These are phyloP conservation scores for Drosophila tanythrix DNA, from an alignment of 2,888 invertebrate species.

Conservation along the genomic window DNA sequence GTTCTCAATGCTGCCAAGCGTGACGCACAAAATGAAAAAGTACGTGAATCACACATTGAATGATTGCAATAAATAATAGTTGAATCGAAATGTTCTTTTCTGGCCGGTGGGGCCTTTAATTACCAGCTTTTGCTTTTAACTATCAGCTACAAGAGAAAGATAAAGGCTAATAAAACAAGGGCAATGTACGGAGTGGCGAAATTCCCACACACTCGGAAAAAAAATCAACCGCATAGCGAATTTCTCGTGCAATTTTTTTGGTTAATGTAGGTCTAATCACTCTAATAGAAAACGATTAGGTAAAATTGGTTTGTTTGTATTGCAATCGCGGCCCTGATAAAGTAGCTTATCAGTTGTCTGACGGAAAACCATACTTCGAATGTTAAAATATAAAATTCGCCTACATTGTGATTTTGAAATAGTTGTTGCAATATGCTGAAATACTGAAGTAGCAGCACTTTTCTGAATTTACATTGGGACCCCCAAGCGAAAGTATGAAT, in stretches of 20 bases:
- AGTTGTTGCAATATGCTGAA: constrained; percentile 12
- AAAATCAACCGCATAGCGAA: not conserved
- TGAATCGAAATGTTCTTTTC: not conserved
- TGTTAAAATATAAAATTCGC: not conserved
- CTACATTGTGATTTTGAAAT: constrained; percentile 7
- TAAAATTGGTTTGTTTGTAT: not conserved
- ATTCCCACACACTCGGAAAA: not conserved
- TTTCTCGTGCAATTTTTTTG: not conserved
- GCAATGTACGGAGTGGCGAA: not conserved
- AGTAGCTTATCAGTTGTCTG: not conserved
- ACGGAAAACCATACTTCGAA: not conserved
- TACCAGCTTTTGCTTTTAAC: no score
- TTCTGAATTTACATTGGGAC: constrained; percentile 19
- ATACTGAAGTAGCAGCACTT: constrained; percentile 2
- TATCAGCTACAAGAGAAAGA: no score
- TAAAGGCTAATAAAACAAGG: no score
- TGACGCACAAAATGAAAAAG: not conserved
- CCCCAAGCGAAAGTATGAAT: not conserved
- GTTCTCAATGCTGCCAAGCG: not conserved
- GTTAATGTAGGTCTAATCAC: not conserved
- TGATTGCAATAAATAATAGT: not conserved
- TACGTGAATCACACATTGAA: not conserved
- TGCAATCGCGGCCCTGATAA: not conserved
- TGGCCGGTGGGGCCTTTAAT: no score
- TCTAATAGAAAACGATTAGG: not conserved